Conservation (phyloP, 2,113 vertebrate species). For the Scalopus aquaticus region DNA sequence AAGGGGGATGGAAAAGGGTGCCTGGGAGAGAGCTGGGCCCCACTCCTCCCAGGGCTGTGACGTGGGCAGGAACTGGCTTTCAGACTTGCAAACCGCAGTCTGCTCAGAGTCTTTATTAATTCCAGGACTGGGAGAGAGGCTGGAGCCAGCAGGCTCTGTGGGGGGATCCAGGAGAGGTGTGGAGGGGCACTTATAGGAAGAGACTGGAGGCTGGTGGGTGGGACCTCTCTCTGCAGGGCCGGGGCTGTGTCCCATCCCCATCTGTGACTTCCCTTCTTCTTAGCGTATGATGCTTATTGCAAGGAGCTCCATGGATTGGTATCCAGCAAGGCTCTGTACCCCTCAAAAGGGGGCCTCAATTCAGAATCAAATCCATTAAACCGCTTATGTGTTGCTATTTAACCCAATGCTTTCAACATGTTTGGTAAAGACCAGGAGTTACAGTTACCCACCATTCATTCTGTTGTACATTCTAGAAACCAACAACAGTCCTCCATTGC, state of each 20-base stretch:
- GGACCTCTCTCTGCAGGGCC: not conserved
- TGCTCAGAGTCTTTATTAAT: slow-evolving; percentile 70
- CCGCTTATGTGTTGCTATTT: not conserved
- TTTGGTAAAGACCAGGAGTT: not conserved
- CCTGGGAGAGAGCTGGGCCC: slow-evolving; percentile 58
- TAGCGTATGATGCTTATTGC: not conserved
- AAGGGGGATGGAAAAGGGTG: not conserved
- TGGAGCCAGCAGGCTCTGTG: slow-evolving; percentile 34
- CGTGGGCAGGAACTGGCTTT: slow-evolving; percentile 70
- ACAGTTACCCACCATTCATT: not conserved
- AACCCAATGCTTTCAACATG: not conserved
- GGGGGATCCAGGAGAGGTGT: slow-evolving; percentile 19
- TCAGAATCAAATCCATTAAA: not conserved
- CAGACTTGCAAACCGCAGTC: slow-evolving; percentile 75
- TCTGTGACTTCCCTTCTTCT: not conserved
- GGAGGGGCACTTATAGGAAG: not conserved
- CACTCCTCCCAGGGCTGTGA: slow-evolving; percentile 61
- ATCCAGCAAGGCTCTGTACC: not conserved
- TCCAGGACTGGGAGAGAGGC: slow-evolving; percentile 61
- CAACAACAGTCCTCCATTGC: not conserved
- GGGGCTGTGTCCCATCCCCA: not conserved
- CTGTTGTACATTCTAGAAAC: not conserved
- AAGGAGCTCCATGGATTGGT: not conserved
- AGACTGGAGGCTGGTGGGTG: not conserved
- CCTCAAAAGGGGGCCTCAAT: not conserved